Evolutionary conservation across 2,113 vertebrate genomes (phyloP), one percentile per base, ranked within the genome.

Genomic region (Zosterops lateralis): DNA sequence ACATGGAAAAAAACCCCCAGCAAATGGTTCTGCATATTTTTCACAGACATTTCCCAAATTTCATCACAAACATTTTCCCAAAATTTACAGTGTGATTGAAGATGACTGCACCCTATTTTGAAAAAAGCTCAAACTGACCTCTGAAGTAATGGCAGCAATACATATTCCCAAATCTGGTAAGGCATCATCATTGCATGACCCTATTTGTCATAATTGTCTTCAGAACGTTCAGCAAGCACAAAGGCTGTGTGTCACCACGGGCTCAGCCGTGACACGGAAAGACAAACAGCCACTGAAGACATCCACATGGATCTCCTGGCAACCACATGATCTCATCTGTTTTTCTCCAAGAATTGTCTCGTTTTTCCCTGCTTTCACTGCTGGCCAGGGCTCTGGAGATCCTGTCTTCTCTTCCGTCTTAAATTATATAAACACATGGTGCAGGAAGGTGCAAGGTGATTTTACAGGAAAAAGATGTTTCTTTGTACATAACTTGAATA

Each of bases 121-220:
- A 83, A 83, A 76, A 81, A 90, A 61, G 22, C 62, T 76, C 70
- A 85, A 73, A 29, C 38, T 74, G 90, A 94, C 92, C 90, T 85
- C 92, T 93, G 88, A 93, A 93, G 92, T 88, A 94, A 93, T 62
- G 56, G 38, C 74, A 86, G 85, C 57, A 89, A 87, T 87, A 91
- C 51, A 73, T 89, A 96, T 85, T 88, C 79, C 56, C 34, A 90
- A 76, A 87, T 51, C 82, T 83, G 85, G 29, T 66, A 62, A 90
- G 64, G 72, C 54, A 66, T 29, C 75, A 73, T 53, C 54, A 48
- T 72, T 91, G 6, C 2, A 0, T 66, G 67, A 92, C 62, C 85
- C 34, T 91, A 40, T 90, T 91, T 94, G 85, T 90, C 90, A 53
- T 1, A 75, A 78, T 18, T 54, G 54, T 32, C 86, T 74, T 29